These are phyloP conservation scores for Melopsittacus undulatus DNA, from an alignment of 2,797 vertebrate genomes.

Conservation along the genomic window DNA sequence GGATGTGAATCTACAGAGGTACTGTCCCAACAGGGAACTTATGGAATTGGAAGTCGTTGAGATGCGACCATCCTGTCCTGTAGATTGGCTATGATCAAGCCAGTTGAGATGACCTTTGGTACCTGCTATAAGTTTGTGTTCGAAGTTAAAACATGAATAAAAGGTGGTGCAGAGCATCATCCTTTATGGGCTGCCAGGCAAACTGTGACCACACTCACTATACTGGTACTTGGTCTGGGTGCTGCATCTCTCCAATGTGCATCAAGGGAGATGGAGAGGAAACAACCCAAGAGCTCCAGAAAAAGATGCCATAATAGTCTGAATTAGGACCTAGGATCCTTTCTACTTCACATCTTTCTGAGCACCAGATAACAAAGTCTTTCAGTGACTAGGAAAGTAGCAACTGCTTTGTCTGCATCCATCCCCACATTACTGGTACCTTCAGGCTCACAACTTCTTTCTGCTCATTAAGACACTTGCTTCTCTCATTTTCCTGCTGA, in stretches of 20 bases:
- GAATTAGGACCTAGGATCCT: background rate
- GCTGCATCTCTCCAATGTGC: background rate
- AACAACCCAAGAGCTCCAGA: background rate
- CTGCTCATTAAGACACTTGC: background rate
- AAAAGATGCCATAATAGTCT: background rate
- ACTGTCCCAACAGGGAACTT: background rate
- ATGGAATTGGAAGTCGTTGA: background rate
- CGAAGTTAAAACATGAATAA: background rate
- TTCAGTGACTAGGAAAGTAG: background rate
- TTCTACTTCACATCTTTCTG: background rate
- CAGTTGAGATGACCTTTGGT: background rate
- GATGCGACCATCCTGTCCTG: background rate
- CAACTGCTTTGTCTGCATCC: background rate
- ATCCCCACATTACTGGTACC: background rate
- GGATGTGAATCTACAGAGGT: background rate
- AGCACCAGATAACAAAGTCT: background rate
- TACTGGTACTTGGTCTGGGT: rapidly evolving
- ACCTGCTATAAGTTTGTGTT: background rate
- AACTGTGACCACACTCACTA: background rate
- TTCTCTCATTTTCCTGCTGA: constrained; percentile 34
- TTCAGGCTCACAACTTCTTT: constrained; percentile 12
- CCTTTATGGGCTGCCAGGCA: background rate
- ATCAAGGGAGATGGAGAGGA: rapidly evolving
- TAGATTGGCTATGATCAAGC: background rate
- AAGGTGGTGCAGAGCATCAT: background rate